A percentile compares a stretch with the other conserved stretches of the same genome.
phyloP scores from a whole-genome alignment of 2,888 invertebrate species.

The Bimastos eiseni region DNA sequence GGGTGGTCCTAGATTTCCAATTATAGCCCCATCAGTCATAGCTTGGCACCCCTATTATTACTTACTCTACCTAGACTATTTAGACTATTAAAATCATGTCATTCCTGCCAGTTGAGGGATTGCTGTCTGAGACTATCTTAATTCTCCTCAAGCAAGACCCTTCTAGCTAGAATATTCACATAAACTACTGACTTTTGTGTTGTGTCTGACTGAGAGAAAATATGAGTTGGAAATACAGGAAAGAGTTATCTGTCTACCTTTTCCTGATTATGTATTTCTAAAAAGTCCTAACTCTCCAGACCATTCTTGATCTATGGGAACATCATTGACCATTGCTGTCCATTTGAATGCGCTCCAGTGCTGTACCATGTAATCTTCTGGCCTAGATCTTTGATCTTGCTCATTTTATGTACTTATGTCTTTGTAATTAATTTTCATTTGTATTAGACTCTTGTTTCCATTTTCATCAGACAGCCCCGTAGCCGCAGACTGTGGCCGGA shows the following conservation, averaged over 20 bases:
- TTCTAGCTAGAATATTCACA: too few relatives aligned
- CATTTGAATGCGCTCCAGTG: not conserved
- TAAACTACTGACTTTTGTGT: not conserved
- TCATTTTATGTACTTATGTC: not conserved
- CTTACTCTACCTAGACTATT: too few relatives aligned
- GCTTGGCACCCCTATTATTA: too few relatives aligned
- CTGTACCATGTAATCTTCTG: not conserved
- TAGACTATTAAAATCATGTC: too few relatives aligned
- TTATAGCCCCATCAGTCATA: too few relatives aligned
- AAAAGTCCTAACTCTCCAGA: not conserved
- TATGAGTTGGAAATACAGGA: not conserved
- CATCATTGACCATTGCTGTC: not conserved
- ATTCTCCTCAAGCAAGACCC: too few relatives aligned
- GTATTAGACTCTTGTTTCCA: not conserved
- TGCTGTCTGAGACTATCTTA: too few relatives aligned
- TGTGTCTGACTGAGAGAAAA: not conserved
- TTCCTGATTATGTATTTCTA: not conserved
- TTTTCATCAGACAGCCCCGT: not conserved
- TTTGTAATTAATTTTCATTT: not conserved
- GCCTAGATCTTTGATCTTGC: not conserved
- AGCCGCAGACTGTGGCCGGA: slow-evolving; percentile 38
- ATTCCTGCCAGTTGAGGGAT: too few relatives aligned
- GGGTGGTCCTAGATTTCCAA: too few relatives aligned
- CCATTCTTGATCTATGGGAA: not conserved
- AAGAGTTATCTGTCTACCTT: not conserved